Evolutionary conservation across 1,140 invertebrate genomes (phyloP), one percentile per base, ranked within the genome.

Genomic region (Teleopsis dalmanni): DNA sequence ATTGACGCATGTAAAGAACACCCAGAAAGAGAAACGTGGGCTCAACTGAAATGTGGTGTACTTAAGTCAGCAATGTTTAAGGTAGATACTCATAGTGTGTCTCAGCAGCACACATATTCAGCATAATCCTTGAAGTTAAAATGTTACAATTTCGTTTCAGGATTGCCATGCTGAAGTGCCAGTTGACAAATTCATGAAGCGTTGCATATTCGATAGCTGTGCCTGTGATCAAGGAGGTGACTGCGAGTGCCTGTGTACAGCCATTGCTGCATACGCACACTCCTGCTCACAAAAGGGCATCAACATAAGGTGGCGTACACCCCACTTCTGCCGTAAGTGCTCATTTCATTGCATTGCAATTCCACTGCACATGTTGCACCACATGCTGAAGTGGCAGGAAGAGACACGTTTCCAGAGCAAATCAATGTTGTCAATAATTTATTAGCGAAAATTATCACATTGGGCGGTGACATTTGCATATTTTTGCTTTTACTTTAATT

Each of bases 211-310:
- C 45, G 89, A 93, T 71, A 78, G 86, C 1, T 95, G 90, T 71
- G 88, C 82, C 21, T 95, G 92, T 69, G 89, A 93, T 69, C 73
- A 80, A 58, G 91, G 91, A 16, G 91, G 83, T 0, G 91, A 94
- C 65, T 95, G 91, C 62, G 84, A 88, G 47, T 95, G 91, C 71
- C 68, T 92, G 0, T 95, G 91, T 66, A 90, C 90, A 1, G 85
- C 90, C 1, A 72, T 95, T 13, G 84, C 88, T 0, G 83, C 86
- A 4, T 94, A 94, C 69, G 87, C 88, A 16, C 81, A 90, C 56
- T 81, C 83, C 57, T 95, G 91, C 63, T 83, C 81, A 37, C 73
- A 74, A 3, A 75, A 80, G 35, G 84, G 84, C 13, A 77, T 86
- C 14, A 76, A 78, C 6, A 78, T 93, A 9, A 81, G 82, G 53